These are phyloP conservation scores for Lucinisca nassula DNA, from an alignment of 2,888 invertebrate species.

Conservation along the genomic window DNA sequence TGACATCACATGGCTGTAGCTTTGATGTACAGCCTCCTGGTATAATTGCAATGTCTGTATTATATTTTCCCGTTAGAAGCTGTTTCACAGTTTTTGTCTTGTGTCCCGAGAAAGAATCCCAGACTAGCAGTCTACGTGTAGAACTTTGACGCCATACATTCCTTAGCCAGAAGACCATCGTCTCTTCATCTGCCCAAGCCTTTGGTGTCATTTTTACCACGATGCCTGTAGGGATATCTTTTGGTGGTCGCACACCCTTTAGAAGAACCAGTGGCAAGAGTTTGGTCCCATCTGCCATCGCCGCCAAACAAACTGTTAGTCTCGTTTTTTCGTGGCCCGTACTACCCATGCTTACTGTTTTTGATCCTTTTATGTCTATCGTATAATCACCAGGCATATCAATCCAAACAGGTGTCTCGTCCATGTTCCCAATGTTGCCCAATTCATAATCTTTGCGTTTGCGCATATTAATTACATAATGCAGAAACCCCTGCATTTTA, in stretches of 20 bases:
- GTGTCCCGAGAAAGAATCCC: background rate
- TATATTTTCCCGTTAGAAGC: background rate
- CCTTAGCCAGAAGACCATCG: background rate
- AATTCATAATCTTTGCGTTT: background rate
- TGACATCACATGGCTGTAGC: background rate
- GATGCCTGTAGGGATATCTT: background rate
- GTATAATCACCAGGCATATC: constrained; percentile 7
- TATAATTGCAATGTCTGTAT: background rate
- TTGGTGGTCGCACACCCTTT: background rate
- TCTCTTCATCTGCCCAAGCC: background rate
- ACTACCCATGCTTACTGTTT: background rate
- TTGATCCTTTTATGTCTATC: background rate
- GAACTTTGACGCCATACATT: background rate
- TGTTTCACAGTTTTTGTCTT: background rate
- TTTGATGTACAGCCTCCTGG: background rate
- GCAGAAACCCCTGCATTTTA: background rate
- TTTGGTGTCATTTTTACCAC: background rate
- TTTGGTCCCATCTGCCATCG: constrained; percentile 5
- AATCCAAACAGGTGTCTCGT: constrained; percentile 9
- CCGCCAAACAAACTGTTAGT: background rate
- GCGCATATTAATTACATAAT: background rate
- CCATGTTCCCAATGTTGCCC: background rate
- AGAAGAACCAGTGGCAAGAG: constrained; percentile 6
- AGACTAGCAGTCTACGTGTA: background rate
- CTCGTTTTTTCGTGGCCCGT: constrained; percentile 6